Evolutionary conservation across 2,113 vertebrate genomes (phyloP).

Genomic region (Anarhynchus alexandrinus): DNA sequence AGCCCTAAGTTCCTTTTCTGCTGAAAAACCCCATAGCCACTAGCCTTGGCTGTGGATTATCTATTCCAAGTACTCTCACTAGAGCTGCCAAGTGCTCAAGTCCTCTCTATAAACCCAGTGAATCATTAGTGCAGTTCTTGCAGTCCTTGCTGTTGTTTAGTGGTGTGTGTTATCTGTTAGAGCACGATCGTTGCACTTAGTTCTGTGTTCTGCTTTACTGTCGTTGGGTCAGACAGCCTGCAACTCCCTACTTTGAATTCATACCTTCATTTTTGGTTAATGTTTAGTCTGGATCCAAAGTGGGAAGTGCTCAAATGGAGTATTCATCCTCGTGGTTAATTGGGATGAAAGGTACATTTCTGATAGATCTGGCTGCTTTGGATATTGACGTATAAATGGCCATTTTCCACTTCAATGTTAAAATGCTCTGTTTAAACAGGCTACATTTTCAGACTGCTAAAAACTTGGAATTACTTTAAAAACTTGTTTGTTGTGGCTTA

Average conservation of each 20-base stretch:
- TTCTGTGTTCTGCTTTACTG: not conserved
- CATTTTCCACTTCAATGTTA: not conserved
- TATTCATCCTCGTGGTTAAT: rapidly evolving
- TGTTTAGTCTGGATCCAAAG: not conserved
- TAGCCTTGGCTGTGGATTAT: not conserved
- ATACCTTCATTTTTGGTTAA: not conserved
- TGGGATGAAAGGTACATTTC: not conserved
- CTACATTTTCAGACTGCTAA: not conserved
- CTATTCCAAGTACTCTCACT: not conserved
- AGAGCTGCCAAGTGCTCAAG: not conserved
- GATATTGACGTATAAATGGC: not conserved
- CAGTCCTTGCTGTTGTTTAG: not conserved
- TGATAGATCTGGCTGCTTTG: not conserved
- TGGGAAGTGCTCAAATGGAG: not conserved
- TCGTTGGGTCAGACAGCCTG: not conserved
- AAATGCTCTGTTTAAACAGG: not conserved
- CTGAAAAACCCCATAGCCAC: not conserved
- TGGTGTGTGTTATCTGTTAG: not conserved
- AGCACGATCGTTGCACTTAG: rapidly evolving
- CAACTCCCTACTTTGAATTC: not conserved
- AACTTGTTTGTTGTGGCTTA: not conserved
- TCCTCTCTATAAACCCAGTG: not conserved
- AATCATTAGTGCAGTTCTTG: too few relatives aligned
- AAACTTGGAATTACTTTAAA: not conserved
- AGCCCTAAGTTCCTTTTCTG: not conserved